A percentile compares a stretch with the other conserved stretches of the same genome.
These are phyloP conservation scores for Holcopasites calliopsidis DNA, from an alignment of 1,140 invertebrate genomes.

Conservation along the genomic window DNA sequence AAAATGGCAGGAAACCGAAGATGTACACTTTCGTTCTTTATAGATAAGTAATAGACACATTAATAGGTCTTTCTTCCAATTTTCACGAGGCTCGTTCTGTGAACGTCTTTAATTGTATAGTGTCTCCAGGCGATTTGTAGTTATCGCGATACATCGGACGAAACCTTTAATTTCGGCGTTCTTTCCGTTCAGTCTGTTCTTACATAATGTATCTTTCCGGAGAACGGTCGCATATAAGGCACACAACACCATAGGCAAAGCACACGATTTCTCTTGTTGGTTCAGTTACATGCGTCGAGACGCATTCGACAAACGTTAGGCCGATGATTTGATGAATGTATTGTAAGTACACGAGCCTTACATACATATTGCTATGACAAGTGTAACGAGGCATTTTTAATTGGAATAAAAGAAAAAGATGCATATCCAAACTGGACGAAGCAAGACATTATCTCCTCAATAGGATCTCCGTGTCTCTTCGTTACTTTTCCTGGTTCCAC, in stretches of 20 bases:
- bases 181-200: not conserved
- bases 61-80: conserved; percentile 5
- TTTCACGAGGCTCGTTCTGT: not conserved
- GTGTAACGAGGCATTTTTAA: conserved; percentile 43
- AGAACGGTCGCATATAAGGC: not conserved
- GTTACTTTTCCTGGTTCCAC: not conserved
- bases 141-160: not conserved
- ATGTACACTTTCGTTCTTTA: conserved; percentile 13
- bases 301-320: conserved; percentile 9
- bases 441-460: not conserved
- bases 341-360: conserved; percentile 35
- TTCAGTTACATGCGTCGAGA: conserved; percentile 13
- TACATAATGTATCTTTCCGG: no score
- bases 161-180: conserved; percentile 14
- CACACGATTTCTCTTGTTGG: not conserved
- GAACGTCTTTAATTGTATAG: conserved; percentile 11
- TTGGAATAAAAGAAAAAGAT: conserved; percentile 16
- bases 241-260: no score
- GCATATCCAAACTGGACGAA: not conserved
- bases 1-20: not conserved
- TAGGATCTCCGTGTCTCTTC: not conserved
- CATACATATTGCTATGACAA: conserved; percentile 36
- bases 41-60: conserved; percentile 9
- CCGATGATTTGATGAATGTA: conserved; percentile 45
- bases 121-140: conserved; percentile 17